phyloP scores from a whole-genome alignment of 2,888 invertebrate genomes.

The Erpobdella octoculata region DNA sequence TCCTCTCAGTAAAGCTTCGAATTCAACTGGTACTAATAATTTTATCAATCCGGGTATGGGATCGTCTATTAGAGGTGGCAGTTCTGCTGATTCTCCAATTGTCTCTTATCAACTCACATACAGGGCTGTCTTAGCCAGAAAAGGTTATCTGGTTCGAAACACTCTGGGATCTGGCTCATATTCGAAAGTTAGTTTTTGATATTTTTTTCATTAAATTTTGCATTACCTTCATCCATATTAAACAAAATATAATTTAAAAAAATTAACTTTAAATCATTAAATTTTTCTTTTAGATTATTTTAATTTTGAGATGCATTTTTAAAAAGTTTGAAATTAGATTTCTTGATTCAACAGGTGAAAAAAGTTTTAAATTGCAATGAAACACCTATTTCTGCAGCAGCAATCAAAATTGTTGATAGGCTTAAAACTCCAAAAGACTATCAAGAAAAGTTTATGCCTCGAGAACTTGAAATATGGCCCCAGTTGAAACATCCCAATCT shows the following conservation, averaged over 20 bases:
- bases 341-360: slow-evolving; percentile 26
- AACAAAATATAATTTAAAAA: neutral
- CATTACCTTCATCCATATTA: neutral
- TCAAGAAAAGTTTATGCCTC: slow-evolving; percentile 41
- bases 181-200: slow-evolving; percentile 41
- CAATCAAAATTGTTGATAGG: slow-evolving; percentile 41
- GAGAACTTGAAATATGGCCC: slow-evolving; percentile 44
- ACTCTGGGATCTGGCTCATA: slow-evolving; percentile 49
- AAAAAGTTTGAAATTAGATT: too few species aligned
- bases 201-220: neutral
- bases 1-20: slow-evolving; percentile 4
- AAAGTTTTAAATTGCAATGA: slow-evolving; percentile 26
- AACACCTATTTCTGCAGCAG: slow-evolving; percentile 31
- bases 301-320: too few species aligned
- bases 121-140: slow-evolving; percentile 46
- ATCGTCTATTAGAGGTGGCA: neutral
- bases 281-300: too few species aligned
- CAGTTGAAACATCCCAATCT: slow-evolving; percentile 40
- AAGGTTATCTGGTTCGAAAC: slow-evolving; percentile 45
- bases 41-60: too few species aligned
- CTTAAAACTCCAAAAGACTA: slow-evolving; percentile 42
- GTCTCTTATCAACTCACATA: slow-evolving; percentile 41
- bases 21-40: neutral
- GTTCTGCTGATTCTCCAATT: neutral
- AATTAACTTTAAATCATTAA: neutral